Base-by-base conservation (phyloP, 1,140 invertebrate genomes). In the Paraescarpia echinospica region DNA sequence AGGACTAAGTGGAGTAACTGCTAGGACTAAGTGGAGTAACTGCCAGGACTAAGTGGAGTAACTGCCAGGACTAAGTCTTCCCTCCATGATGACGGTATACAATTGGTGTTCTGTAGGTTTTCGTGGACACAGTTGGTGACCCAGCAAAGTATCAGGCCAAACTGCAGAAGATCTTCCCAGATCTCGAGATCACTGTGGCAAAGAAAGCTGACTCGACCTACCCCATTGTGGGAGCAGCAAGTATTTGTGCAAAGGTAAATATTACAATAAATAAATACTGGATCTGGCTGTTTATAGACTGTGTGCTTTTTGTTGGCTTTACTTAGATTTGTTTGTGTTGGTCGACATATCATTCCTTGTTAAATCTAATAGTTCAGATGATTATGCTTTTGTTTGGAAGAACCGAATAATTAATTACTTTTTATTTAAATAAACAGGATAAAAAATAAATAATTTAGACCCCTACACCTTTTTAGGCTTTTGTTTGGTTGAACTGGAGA, bases 171-270 rank as follows among this genome's bases (percentile, higher is more conserved):
- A 97, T 98, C 92, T 99, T 99, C 96, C 99, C 99, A 0, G 94
- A 48, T 96, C 97, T 94, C 96, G 98, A 96, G 89, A 98, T 99
- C 90, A 98, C 97, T 35, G 99, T 99, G 0, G 98, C 98, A 0
- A 99, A 99, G 95, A 99, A 99, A 96, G 99, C 99, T 95, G 99
- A 99, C 96, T 97, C 99, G 0, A 97, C 98, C 1, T 99, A 98
- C 96, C 98, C 99, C 0, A 98, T 99, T 95, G 99, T 99, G 34
- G 99, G 99, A 93, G 99, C 99, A 0, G 99, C 99, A 12, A 99
- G 99, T 98, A 99, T 99, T 94, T 99, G 98, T 96, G 99, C 99
- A 1, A 99, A 99, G 97, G 97, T 97, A 91, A 31, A 41, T 8
- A 91, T 92, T n/a, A n/a, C n/a, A n/a, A n/a, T n/a, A n/a, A n/a